Evolutionary conservation across 2,113 vertebrate species (phyloP).

Genomic region (Xiphias gladius): DNA sequence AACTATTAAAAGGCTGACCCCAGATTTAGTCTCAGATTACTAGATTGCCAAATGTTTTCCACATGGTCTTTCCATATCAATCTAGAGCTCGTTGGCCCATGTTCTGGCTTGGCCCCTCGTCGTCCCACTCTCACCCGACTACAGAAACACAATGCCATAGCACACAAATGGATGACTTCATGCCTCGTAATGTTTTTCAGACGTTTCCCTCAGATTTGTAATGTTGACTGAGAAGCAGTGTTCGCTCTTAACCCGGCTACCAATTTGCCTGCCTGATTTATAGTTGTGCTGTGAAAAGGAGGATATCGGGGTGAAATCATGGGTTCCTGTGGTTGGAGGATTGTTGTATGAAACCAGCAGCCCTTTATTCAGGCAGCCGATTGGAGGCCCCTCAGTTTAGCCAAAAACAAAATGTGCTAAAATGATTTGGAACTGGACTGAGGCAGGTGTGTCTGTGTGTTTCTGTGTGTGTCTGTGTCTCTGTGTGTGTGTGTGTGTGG

Average conservation of each 20-base stretch:
- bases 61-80: slow-evolving; percentile 48
- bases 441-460: slow-evolving; percentile 8
- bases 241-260: slow-evolving; percentile 40
- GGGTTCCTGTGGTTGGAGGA: slow-evolving; percentile 10
- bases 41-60: slow-evolving; percentile 69
- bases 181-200: slow-evolving; percentile 61
- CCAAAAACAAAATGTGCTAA: slow-evolving; percentile 46
- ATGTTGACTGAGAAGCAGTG: slow-evolving; percentile 28
- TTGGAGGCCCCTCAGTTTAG: slow-evolving; percentile 15
- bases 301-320: slow-evolving; percentile 41
- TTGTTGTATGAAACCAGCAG: slow-evolving; percentile 35
- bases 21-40: slow-evolving; percentile 69
- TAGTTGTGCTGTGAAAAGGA: slow-evolving; percentile 6
- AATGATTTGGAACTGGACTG: slow-evolving; percentile 37
- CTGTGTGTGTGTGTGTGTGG: background rate
- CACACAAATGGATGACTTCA: slow-evolving; percentile 63
- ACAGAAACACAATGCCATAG: slow-evolving; percentile 49
- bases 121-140: slow-evolving; percentile 25
- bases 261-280: slow-evolving; percentile 44
- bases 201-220: slow-evolving; percentile 51
- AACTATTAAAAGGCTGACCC: slow-evolving; percentile 69
- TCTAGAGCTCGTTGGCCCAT: slow-evolving; percentile 5
- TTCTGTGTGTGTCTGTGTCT: background rate
- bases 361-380: background rate
- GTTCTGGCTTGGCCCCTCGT: slow-evolving; percentile 10